Evolutionary conservation across 2,113 vertebrate genomes (phyloP).

Genomic region (Rhynchomys soricoides): DNA sequence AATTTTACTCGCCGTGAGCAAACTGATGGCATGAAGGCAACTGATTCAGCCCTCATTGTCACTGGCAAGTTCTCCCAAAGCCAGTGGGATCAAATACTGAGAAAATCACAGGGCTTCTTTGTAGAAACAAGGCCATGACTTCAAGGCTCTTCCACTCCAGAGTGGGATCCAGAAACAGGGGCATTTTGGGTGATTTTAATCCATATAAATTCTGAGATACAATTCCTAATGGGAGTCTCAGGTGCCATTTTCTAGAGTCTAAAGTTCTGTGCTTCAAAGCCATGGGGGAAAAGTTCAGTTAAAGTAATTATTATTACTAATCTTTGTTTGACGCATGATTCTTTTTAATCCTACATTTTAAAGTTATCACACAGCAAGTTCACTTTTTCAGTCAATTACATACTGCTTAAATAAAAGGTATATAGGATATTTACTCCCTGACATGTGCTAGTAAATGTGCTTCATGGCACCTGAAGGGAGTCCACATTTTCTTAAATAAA

Average conservation of each 20-base stretch:
- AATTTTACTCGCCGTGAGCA: neutral
- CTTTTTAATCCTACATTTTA: neutral
- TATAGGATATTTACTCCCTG: neutral
- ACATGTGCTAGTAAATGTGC: neutral
- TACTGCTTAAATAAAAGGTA: conserved; percentile 11
- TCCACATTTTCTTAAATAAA: conserved; percentile 40
- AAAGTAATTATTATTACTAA: conserved; percentile 18
- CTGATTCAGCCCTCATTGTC: neutral
- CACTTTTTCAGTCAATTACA: neutral
- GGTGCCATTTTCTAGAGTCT: neutral
- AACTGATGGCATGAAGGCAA: neutral
- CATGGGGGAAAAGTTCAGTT: neutral
- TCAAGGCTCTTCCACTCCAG: neutral
- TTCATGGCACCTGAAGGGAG: neutral
- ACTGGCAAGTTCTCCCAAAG: neutral
- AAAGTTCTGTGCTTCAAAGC: neutral
- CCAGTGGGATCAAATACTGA: conserved; percentile 19
- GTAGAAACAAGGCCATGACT: conserved; percentile 18
- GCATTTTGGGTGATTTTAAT: neutral
- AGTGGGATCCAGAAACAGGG: neutral
- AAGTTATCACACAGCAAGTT: neutral
- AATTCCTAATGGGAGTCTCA: neutral
- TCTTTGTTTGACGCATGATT: neutral
- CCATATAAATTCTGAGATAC: conserved; percentile 25
- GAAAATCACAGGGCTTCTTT: neutral